Evolutionary conservation across 2,113 vertebrate genomes (phyloP).

Genomic region (Spea multiplicata): DNA sequence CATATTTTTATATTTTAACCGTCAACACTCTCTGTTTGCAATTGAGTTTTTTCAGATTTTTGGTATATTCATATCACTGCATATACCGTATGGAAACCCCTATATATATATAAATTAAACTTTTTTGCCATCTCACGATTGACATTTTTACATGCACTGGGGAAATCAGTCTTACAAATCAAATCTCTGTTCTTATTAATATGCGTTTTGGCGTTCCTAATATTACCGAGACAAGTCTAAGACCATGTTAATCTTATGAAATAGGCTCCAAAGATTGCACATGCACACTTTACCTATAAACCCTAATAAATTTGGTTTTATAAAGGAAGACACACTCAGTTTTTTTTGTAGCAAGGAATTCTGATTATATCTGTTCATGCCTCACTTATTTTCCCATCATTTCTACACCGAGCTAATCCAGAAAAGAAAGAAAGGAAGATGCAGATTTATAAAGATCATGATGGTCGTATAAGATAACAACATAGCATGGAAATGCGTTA

Average conservation of each 20-base stretch:
- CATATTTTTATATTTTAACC: too few relatives aligned
- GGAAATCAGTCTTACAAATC: slow-evolving; percentile 4
- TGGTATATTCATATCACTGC: too few relatives aligned
- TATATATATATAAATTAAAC: too few relatives aligned
- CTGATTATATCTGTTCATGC: slow-evolving; percentile 16
- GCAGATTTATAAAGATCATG: too few relatives aligned
- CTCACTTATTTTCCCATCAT: slow-evolving; percentile 4
- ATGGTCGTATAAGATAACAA: too few relatives aligned
- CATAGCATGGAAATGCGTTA: too few relatives aligned
- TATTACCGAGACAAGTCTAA: slow-evolving; percentile 3
- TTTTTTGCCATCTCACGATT: neutral
- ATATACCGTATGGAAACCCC: too few relatives aligned
- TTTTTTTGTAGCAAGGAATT: neutral
- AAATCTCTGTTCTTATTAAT: slow-evolving; percentile 8
- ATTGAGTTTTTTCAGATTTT: too few relatives aligned
- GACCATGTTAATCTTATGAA: neutral
- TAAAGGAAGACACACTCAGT: neutral
- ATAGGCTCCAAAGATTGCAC: neutral
- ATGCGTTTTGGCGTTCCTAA: slow-evolving; percentile 3
- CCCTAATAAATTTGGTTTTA: neutral
- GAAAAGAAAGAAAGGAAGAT: neutral
- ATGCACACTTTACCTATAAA: neutral
- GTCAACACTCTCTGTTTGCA: too few relatives aligned
- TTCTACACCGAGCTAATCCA: neutral
- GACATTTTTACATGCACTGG: neutral